These are phyloP conservation scores for Polymixis lichenea DNA, from an alignment of 2,888 invertebrate genomes.

Conservation along the genomic window DNA sequence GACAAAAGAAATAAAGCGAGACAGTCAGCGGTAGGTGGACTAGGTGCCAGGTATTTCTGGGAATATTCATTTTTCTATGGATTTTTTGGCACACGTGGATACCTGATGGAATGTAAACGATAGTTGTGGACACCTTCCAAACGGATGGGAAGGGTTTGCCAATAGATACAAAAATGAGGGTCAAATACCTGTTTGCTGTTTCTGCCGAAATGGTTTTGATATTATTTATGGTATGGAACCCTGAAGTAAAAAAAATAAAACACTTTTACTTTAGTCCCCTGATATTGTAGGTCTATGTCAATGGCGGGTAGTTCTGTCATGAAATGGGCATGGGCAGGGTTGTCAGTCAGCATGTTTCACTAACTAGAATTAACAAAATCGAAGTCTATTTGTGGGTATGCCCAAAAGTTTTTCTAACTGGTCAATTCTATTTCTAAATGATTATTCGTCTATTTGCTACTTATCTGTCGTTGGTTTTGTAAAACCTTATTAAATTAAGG, in stretches of 20 bases:
- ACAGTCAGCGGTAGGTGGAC: constrained; percentile 65
- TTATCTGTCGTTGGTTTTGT: neutral
- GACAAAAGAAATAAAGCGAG: constrained; percentile 79
- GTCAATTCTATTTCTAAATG: too few species aligned
- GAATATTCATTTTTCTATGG: constrained; percentile 38
- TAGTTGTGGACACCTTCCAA: neutral
- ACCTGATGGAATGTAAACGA: neutral
- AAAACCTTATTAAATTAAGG: too few species aligned
- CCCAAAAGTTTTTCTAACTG: neutral
- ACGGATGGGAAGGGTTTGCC: neutral
- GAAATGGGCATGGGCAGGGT: neutral
- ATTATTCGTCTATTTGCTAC: neutral
- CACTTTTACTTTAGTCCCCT: neutral
- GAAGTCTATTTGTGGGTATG: neutral
- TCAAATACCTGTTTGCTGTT: neutral
- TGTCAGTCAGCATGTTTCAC: neutral
- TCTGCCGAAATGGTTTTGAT: neutral
- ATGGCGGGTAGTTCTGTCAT: neutral
- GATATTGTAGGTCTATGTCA: neutral
- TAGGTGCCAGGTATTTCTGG: constrained; percentile 24
- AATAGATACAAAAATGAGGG: neutral
- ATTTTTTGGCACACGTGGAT: constrained; percentile 1
- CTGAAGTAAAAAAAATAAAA: neutral
- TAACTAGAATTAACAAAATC: neutral
- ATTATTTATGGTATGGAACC: too few species aligned